Conservation (phyloP, 1,140 invertebrate species). For the Phenacoccus solenopsis region DNA sequence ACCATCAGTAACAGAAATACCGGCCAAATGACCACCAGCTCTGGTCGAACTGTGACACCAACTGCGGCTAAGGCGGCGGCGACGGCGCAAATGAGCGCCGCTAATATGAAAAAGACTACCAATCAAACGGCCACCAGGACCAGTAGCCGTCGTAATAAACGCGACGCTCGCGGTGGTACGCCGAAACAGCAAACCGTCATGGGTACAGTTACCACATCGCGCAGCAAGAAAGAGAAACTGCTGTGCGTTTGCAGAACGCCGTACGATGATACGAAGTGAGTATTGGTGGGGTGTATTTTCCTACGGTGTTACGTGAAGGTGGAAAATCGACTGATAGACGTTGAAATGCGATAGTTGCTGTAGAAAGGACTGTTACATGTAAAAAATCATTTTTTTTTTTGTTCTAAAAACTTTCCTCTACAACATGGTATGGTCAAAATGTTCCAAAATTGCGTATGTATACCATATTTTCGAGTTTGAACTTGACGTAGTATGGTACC, state of each 20-base stretch:
- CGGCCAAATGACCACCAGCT: not conserved
- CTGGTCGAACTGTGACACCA: not conserved
- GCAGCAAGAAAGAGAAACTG: slow-evolving; percentile 62
- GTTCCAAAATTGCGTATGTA: no score
- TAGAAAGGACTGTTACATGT: no score
- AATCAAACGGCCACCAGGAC: not conserved
- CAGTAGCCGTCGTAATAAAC: not conserved
- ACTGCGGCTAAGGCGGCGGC: not conserved
- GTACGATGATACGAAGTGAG: slow-evolving; percentile 83
- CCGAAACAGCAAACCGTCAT: not conserved
- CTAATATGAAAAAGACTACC: slow-evolving; percentile 29
- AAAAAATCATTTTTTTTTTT: no score
- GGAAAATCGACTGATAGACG: no score
- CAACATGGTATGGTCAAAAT: no score
- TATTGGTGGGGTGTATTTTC: no score
- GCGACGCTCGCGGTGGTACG: not conserved
- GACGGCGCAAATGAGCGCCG: slow-evolving; percentile 26
- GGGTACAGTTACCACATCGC: slow-evolving; percentile 34
- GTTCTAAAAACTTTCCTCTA: no score
- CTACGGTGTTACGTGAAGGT: no score
- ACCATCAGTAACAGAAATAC: not conserved
- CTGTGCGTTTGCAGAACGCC: slow-evolving; percentile 89
- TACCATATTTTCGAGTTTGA: no score
- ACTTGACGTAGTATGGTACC: no score
- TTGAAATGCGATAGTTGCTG: no score